Evolutionary conservation across 1,140 invertebrate genomes (phyloP), one percentile per base, ranked within the genome.

Genomic region (Ceratosolen fusciceps): DNA sequence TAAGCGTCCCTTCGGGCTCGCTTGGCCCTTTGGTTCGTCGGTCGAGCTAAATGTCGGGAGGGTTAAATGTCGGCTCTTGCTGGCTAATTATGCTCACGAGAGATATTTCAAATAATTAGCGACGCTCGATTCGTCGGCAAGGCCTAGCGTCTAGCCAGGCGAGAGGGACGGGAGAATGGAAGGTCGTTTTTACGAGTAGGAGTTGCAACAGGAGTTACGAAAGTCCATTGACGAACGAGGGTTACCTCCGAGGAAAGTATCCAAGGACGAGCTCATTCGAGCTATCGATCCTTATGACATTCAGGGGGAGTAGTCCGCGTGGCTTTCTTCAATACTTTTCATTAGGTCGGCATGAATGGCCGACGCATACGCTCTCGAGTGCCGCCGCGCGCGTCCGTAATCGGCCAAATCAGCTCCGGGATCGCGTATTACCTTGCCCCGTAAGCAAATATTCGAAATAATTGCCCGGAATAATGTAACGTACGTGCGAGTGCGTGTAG

Each of bases 281-380:
- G 58, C 37, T 14, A 31, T 7, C 58, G 58, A 37, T 31, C 37
- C 60, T 65, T 65, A 65, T 37, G 37, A 65, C 31, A 65, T 65
- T 65, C 37, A 65, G 31, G 60, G n/a, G 37, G 60, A 37, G 34
- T 65, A 65, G 37, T 65, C 60, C 8, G 37, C n/a, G n/a, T 31
- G n/a, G 31, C 60, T 37, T 37, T 37, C 60, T 65, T 65, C 60
- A 9, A 65, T 65, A 65, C 60, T 65, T 65, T 65, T 9, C 60
- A 65, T 65, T 65, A 65, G 4, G n/a, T 21, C 14, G 14, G 19
- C 19, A 65, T 37, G 31, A 65, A 65, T 65, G 60, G 31, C 19
- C 34, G 12, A n/a, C 21, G 37, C 60, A 65, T 31, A 65, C 34
- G 31, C 21, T 65, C 31, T 65, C 31, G 31, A 37, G 60, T 65